Percentiles rank a stretch among this genome's conserved stretches.
Evolutionary conservation across 2,888 invertebrate genomes (phyloP).

Genomic region (Nasonia oneida): DNA sequence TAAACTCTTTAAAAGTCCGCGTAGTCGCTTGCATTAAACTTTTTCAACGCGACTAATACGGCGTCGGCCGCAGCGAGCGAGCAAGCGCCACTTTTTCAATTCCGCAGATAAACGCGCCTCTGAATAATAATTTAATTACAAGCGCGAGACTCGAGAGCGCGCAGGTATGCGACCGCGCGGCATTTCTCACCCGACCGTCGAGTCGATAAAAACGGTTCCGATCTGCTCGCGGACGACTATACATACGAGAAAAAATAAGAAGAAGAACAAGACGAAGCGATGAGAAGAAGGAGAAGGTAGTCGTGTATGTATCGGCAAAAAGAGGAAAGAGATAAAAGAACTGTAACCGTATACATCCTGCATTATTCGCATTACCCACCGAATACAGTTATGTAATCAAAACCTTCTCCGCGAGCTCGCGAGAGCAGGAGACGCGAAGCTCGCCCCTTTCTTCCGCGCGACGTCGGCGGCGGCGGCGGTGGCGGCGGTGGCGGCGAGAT

Average conservation of each 20-base stretch:
- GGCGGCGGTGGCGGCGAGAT: constrained; percentile 2
- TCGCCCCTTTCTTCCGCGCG: neutral
- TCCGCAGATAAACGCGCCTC: neutral
- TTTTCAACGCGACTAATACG: neutral
- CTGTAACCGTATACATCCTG: constrained; percentile 42
- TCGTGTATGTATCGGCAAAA: neutral
- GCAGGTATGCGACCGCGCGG: neutral
- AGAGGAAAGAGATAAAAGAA: neutral
- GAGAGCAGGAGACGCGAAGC: neutral
- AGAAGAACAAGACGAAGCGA: neutral
- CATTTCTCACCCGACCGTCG: constrained; percentile 26
- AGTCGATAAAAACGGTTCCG: constrained; percentile 31
- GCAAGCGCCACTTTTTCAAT: neutral
- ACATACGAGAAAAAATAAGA: neutral
- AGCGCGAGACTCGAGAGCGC: neutral
- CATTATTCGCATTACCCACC: constrained; percentile 49
- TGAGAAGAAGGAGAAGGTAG: neutral
- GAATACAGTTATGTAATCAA: constrained; percentile 56
- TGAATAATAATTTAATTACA: constrained; percentile 45
- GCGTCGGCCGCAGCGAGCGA: neutral
- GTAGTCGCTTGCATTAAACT: neutral
- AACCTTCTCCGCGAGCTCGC: neutral
- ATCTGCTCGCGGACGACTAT: neutral
- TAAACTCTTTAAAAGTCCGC: neutral
- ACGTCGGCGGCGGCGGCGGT: neutral